Evolutionary conservation across 2,113 vertebrate species (phyloP), one percentile per base, ranked within the genome.

Genomic region (Albula glossodonta): DNA sequence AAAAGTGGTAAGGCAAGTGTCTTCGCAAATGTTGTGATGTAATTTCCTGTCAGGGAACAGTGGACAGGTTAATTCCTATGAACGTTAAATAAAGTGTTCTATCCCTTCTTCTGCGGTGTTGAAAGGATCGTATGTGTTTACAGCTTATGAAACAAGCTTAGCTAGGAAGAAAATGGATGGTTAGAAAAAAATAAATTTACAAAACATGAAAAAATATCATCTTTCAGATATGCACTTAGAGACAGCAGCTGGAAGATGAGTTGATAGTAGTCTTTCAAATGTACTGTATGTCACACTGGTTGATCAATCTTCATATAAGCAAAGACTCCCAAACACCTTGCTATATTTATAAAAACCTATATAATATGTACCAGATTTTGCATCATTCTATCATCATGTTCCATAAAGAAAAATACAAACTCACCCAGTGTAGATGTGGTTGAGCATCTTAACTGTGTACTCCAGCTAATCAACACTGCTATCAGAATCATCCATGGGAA

Each of bases 251-350:
- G 48, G n/a, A 63, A 83, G 56, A 31, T 57, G 17, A 9, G 5
- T 63, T 25, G 31, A 77, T 25, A 57, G 51, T 31, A 15, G 2
- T 56, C 50, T 83, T 19, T n/a, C 48, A 88, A 87, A 86, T 82
- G 77, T 83, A 77, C 90, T 92, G 92, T 89, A 88, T 87, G 82
- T 87, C 89, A 87, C 88, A 90, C 89, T 87, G 84, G 57, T 88
- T 86, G 88, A 87, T 86, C 89, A 83, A 87, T 83, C 87, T 90
- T 87, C 88, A 91, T 77, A 88, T 89, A 91, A 93, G 94, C 90
- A 92, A 92, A 90, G 3, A 22, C 60, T 22, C 60, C 17, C 60
- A 66, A 3, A 19, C 60, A 41, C 6, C 17, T 66, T 66, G 4
- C 17, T 66, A 22, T 19, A 2, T 60, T 60, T 13, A 15, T 0